These are phyloP conservation scores for Pachypeltis micranthus DNA, from an alignment of 1,140 invertebrate species.

Conservation along the genomic window DNA sequence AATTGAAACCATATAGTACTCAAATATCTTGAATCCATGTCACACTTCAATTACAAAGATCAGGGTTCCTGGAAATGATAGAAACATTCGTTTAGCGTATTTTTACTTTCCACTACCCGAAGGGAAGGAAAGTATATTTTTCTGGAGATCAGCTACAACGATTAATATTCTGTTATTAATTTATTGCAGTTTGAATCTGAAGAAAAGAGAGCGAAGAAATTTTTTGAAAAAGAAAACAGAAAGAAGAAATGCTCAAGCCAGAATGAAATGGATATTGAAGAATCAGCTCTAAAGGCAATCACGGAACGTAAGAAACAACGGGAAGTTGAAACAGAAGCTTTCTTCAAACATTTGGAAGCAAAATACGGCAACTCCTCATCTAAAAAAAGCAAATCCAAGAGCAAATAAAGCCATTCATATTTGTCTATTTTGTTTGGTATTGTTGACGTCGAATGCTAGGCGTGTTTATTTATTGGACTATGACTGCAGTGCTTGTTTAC, in stretches of 20 bases:
- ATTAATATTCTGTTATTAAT: not conserved
- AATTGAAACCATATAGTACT: too few species aligned
- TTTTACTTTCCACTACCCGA: too few species aligned
- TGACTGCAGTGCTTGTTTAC: too few species aligned
- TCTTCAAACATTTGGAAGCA: conserved; percentile 16
- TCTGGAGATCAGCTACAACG: too few species aligned
- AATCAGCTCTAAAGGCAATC: conserved; percentile 6
- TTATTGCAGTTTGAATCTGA: conserved; percentile 12
- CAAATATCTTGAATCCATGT: too few species aligned
- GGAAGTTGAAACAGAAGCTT: conserved; percentile 8
- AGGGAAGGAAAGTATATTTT: too few species aligned
- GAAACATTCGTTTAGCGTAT: not conserved
- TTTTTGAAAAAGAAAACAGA: conserved; percentile 6
- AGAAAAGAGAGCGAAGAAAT: conserved; percentile 13
- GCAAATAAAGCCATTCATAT: too few species aligned
- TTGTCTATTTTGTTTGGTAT: too few species aligned
- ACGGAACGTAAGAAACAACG: conserved; percentile 14
- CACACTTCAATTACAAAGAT: too few species aligned
- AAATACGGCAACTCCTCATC: conserved; percentile 13
- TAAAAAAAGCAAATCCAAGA: not conserved
- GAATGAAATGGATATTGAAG: not conserved
- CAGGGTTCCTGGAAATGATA: not conserved
- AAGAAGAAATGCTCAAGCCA: conserved; percentile 19
- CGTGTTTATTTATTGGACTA: too few species aligned
- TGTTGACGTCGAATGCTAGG: too few species aligned